These are phyloP conservation scores for Indri indri DNA, from an alignment of 2,113 vertebrate genomes.

Conservation along the genomic window DNA sequence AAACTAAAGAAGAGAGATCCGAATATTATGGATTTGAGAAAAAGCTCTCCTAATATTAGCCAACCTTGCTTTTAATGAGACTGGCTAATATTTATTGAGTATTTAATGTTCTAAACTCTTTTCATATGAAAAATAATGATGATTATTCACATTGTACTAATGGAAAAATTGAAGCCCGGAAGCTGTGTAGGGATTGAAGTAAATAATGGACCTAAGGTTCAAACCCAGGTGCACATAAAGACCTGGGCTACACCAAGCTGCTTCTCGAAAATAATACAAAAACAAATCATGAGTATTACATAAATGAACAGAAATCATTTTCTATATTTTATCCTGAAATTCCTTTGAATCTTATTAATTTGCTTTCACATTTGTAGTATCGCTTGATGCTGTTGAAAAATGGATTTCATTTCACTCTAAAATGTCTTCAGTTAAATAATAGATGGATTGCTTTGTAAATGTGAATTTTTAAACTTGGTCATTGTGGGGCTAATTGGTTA, in stretches of 20 bases:
- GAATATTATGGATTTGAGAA: background rate
- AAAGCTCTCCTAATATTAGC: background rate
- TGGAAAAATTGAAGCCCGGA: background rate
- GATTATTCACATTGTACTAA: background rate
- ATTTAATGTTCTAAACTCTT: background rate
- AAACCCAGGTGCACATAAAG: background rate
- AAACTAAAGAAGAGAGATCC: background rate
- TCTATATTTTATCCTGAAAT: background rate
- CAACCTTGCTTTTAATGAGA: background rate
- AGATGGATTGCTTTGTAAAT: background rate
- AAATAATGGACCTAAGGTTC: background rate
- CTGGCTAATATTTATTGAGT: background rate
- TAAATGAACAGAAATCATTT: slow-evolving; percentile 6
- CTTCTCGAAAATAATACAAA: background rate
- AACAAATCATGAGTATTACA: background rate
- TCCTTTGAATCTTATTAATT: background rate
- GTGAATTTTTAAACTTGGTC: background rate
- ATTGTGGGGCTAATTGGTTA: background rate
- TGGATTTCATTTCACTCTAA: background rate
- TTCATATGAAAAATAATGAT: background rate
- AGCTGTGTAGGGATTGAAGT: background rate
- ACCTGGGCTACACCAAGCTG: background rate
- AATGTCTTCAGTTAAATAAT: slow-evolving; percentile 18
- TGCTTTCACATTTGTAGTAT: background rate
- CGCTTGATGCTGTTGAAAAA: background rate